Conservation (phyloP, 1,140 invertebrate genomes). For the Cecropterus lyciades region DNA sequence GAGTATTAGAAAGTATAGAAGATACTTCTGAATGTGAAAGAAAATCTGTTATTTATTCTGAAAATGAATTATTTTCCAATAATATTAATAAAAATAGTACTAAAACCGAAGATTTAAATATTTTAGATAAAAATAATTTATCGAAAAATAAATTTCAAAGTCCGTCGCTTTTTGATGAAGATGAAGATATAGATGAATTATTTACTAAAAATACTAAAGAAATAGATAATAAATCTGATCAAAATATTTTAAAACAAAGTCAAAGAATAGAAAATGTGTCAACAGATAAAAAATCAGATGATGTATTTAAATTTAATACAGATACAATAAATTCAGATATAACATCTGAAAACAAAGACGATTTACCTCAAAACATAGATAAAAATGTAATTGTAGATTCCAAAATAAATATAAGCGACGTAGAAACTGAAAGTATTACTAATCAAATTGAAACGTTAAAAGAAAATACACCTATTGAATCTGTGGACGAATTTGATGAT, state of each 20-base stretch:
- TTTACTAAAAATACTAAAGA: slow-evolving; percentile 20
- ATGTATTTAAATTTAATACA: no score
- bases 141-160: slow-evolving; percentile 41
- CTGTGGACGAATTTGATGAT: slow-evolving; percentile 4
- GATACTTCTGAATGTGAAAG: slow-evolving; percentile 4
- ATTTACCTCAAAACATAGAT: background rate
- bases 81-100: slow-evolving; percentile 8
- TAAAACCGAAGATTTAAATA: background rate
- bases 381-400: background rate
- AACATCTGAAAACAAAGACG: background rate
- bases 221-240: background rate
- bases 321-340: no score
- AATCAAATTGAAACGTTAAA: slow-evolving; percentile 6
- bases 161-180: slow-evolving; percentile 57
- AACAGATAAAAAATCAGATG: no score
- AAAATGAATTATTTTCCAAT: slow-evolving; percentile 33
- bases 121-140: slow-evolving; percentile 7
- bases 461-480: slow-evolving; percentile 15
- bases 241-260: no score
- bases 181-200: slow-evolving; percentile 35
- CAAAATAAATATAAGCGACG: background rate
- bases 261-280: no score
- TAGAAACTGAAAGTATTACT: background rate
- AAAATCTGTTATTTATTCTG: slow-evolving; percentile 2
- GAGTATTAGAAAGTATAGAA: slow-evolving; percentile 12